Evolutionary conservation across 1,140 invertebrate genomes (phyloP).

Genomic region (Pinna nobilis): DNA sequence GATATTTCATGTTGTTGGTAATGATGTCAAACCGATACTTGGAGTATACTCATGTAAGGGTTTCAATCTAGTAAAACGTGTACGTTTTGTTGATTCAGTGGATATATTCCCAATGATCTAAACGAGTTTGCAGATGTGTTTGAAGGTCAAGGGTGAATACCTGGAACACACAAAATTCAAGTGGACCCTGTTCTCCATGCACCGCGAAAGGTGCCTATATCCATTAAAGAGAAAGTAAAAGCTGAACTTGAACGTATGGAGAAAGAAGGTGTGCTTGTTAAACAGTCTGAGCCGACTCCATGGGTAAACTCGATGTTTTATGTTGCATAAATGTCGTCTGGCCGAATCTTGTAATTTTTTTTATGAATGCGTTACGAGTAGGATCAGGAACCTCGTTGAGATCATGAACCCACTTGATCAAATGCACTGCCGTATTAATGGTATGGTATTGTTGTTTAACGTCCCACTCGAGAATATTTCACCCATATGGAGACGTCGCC

Average conservation of each 20-base stretch:
- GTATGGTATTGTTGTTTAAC: no score
- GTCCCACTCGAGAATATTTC: no score
- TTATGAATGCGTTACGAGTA: conserved; percentile 20
- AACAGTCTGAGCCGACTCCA: conserved; percentile 47
- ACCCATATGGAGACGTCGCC: no score
- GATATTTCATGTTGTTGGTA: background rate
- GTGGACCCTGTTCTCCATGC: conserved; percentile 50
- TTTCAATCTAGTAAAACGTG: background rate
- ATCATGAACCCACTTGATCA: conserved; percentile 38
- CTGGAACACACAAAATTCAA: conserved; percentile 48
- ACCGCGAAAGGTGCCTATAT: conserved; percentile 62
- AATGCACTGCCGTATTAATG: conserved; percentile 20
- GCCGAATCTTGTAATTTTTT: conserved; percentile 18
- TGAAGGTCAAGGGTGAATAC: conserved; percentile 34
- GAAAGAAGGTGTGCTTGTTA: conserved; percentile 50
- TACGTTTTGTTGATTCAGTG: background rate
- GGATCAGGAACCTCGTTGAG: conserved; percentile 31
- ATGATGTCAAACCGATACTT: background rate
- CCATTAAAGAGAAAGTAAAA: conserved; percentile 60
- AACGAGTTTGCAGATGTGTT: conserved; percentile 36
- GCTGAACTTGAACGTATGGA: conserved; percentile 61
- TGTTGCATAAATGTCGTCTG: conserved; percentile 24
- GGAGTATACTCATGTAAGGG: background rate
- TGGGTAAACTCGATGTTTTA: conserved; percentile 43
- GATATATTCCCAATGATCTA: background rate